Evolutionary conservation across 2,797 vertebrate genomes (phyloP).

Genomic region (Cynodonichthys magdalenae): DNA sequence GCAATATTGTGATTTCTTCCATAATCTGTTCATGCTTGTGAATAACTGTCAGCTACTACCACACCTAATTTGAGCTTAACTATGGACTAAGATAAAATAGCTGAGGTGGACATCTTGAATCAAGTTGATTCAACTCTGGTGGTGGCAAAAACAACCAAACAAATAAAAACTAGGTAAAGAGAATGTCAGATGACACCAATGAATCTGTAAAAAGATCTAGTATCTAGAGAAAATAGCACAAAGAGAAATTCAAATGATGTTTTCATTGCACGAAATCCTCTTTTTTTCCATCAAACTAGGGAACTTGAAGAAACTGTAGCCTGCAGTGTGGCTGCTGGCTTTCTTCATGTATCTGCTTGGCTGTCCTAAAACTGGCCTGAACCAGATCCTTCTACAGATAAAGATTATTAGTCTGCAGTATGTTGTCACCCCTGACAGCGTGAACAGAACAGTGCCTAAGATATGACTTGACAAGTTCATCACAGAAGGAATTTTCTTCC

Average conservation of each 20-base stretch:
- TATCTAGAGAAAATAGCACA: constrained; percentile 23
- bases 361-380: constrained; percentile 38
- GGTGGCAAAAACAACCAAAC: not conserved
- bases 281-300: constrained; percentile 39
- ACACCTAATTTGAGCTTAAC: too few species aligned
- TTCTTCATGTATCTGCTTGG: constrained; percentile 40
- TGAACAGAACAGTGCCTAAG: constrained; percentile 15
- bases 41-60: too few species aligned
- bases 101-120: too few species aligned
- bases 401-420: constrained; percentile 14
- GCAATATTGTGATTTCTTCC: too few species aligned
- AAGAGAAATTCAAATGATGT: constrained; percentile 54
- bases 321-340: constrained; percentile 38
- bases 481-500: not conserved
- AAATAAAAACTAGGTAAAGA: constrained; percentile 25
- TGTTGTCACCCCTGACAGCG: constrained; percentile 31
- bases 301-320: constrained; percentile 27
- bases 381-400: constrained; percentile 26
- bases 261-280: constrained; percentile 46
- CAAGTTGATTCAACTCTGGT: too few species aligned
- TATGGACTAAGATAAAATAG: too few species aligned
- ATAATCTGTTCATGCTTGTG: too few species aligned
- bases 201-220: constrained; percentile 26
- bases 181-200: constrained; percentile 36
- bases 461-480: constrained; percentile 21